Percentiles rank a stretch among this genome's conserved stretches.
phyloP scores from a whole-genome alignment of 2,113 vertebrate genomes.

The Salvelinus namaycush region DNA sequence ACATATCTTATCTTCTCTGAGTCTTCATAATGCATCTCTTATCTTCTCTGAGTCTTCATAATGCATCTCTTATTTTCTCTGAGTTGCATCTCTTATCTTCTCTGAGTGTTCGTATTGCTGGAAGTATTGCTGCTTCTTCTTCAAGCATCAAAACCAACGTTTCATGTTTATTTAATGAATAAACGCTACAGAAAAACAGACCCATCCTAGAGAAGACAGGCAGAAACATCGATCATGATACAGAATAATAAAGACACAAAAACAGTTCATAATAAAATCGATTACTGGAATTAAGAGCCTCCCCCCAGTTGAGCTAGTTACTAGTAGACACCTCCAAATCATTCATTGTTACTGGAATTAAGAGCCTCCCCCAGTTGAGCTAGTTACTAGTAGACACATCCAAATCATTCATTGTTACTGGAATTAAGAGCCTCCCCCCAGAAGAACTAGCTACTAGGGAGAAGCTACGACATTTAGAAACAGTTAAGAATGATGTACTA shows the following conservation, averaged over 20 bases:
- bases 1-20: neutral
- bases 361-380: neutral
- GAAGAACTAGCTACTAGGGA: neutral
- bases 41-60: too few species aligned
- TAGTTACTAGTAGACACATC: constrained; percentile 66
- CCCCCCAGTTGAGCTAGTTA: constrained; percentile 36
- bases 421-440: too few species aligned
- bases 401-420: constrained; percentile 72
- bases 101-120: constrained; percentile 21
- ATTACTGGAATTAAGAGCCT: too few species aligned
- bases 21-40: too few species aligned
- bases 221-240: neutral
- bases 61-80: too few species aligned
- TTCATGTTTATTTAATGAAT: constrained; percentile 70
- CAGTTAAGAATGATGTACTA: too few species aligned
- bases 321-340: constrained; percentile 74
- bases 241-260: constrained; percentile 10
- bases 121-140: constrained; percentile 49
- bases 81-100: too few species aligned
- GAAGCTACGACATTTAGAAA: constrained; percentile 54
- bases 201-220: constrained; percentile 58
- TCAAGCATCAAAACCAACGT: constrained; percentile 67
- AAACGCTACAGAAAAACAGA: constrained; percentile 57
- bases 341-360: constrained; percentile 55
- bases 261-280: constrained; percentile 51